These are phyloP conservation scores for Brachyalestes nurse DNA, from an alignment of 2,797 vertebrate species.

Conservation along the genomic window DNA sequence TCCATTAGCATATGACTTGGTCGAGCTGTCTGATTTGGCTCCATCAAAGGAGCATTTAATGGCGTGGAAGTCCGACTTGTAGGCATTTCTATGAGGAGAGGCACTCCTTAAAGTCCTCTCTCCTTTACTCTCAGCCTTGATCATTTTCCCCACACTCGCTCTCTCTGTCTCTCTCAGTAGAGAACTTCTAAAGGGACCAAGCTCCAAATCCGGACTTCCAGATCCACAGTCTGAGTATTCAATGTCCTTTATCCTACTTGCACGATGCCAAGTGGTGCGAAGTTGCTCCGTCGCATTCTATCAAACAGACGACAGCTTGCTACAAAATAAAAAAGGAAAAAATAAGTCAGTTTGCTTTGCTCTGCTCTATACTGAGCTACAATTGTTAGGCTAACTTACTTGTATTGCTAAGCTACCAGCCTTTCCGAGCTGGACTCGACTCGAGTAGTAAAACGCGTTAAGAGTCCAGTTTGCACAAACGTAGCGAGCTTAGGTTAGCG, in stretches of 20 bases:
- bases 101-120: constrained; percentile 90
- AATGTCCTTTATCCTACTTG: constrained; percentile 53
- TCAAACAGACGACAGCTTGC: constrained; percentile 58
- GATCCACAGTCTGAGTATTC: constrained; percentile 49
- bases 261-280: constrained; percentile 63
- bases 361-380: not conserved
- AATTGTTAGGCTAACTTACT: not conserved
- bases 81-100: constrained; percentile 92
- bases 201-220: constrained; percentile 30
- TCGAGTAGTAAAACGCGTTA: too few relatives aligned
- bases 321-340: constrained; percentile 51
- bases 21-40: constrained; percentile 76
- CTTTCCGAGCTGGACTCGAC: not conserved
- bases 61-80: constrained; percentile 92
- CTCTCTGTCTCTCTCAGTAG: not conserved
- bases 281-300: constrained; percentile 61
- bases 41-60: constrained; percentile 94
- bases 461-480: too few relatives aligned
- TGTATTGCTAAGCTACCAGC: not conserved
- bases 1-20: constrained; percentile 81
- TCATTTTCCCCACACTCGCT: constrained; percentile 73
- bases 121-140: constrained; percentile 89
- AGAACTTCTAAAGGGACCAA: not conserved
- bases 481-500: not conserved
- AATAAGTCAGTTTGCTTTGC: too few relatives aligned